A percentile compares a stretch with the other conserved stretches of the same genome.
Evolutionary conservation across 2,113 vertebrate species (phyloP).

Genomic region (Phainopepla nitens): DNA sequence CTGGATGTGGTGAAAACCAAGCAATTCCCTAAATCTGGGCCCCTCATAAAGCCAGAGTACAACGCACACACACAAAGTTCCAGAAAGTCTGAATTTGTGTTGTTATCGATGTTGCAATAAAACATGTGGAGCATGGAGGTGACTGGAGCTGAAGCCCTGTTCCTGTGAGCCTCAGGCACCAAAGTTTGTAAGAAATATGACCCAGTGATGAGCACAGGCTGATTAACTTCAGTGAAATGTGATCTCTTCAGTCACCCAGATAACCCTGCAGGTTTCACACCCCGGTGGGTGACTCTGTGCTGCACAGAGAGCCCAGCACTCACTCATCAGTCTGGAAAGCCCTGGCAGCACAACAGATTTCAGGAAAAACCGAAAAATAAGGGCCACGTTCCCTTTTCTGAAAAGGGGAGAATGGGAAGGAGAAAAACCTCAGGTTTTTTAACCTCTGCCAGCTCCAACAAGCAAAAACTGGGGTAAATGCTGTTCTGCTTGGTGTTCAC

Average conservation of each 20-base stretch:
- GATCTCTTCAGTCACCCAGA: not conserved
- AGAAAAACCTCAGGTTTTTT: not conserved
- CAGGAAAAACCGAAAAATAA: accelerated
- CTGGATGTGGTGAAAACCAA: not conserved
- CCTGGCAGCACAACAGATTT: not conserved
- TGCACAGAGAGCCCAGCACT: not conserved
- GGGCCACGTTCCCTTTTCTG: not conserved
- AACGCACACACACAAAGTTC: not conserved
- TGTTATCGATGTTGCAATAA: not conserved
- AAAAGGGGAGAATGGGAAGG: not conserved
- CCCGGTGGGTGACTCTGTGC: accelerated
- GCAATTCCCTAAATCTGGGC: not conserved
- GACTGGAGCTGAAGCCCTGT: not conserved
- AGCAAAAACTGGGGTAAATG: accelerated
- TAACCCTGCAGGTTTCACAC: not conserved
- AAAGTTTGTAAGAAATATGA: not conserved
- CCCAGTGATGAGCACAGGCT: accelerated
- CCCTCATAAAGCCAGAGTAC: not conserved
- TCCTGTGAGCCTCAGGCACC: not conserved
- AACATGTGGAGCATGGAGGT: not conserved
- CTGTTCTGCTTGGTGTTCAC: not conserved
- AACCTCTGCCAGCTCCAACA: not conserved
- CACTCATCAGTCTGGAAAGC: accelerated
- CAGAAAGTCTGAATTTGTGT: not conserved
- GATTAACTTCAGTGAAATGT: not conserved